A percentile compares a stretch with the other conserved stretches of the same genome.
Conservation (phyloP, 2,113 vertebrate genomes). For the Ariopsis seemanni region DNA sequence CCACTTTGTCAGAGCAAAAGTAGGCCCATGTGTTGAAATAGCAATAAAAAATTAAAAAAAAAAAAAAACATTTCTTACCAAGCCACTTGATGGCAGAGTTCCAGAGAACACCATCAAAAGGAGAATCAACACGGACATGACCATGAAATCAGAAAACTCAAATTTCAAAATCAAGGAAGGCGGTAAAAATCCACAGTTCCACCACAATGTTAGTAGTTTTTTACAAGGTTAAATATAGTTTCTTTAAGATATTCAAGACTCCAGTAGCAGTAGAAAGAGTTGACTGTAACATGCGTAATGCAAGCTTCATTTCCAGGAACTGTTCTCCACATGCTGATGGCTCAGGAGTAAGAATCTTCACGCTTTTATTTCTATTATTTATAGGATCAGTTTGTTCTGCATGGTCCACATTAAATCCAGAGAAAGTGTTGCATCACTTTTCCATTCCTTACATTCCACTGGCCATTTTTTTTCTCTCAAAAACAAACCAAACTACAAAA, state of each 20-base stretch:
- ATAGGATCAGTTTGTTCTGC: constrained; percentile 69
- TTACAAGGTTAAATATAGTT: neutral
- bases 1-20: neutral
- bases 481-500: neutral
- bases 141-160: neutral
- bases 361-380: constrained; percentile 64
- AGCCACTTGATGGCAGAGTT: constrained; percentile 59
- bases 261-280: neutral
- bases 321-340: constrained; percentile 33
- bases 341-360: constrained; percentile 53
- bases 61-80: constrained; percentile 64
- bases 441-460: constrained; percentile 61
- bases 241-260: neutral
- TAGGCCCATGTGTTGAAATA: neutral
- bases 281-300: neutral
- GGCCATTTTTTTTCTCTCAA: neutral
- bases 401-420: constrained; percentile 70
- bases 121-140: constrained; percentile 58
- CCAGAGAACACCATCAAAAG: constrained; percentile 63
- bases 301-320: constrained; percentile 28
- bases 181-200: neutral
- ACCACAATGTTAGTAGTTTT: neutral
- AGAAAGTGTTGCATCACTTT: constrained; percentile 32
- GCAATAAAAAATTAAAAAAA: neutral
- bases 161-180: neutral